A percentile compares a stretch with the other conserved stretches of the same genome.
These are phyloP conservation scores for Corydoras sp. DNA, from an alignment of 2,113 vertebrate genomes.

Conservation along the genomic window DNA sequence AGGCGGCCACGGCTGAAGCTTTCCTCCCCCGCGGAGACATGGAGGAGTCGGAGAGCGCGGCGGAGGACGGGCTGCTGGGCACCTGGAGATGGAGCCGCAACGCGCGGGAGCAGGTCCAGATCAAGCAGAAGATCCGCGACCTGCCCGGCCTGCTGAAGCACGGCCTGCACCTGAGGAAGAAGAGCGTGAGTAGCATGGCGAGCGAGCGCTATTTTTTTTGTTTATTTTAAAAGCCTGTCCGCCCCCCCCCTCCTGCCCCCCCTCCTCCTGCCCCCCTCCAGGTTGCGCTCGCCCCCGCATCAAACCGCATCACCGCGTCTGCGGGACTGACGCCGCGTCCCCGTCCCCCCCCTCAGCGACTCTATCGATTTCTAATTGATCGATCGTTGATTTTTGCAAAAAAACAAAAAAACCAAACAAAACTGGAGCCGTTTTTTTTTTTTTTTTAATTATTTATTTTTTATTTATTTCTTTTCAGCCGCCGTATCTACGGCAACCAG, in stretches of 20 bases:
- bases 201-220: background rate
- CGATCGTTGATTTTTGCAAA: too few species aligned
- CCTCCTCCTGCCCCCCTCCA: too few species aligned
- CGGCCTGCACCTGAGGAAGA: conserved; percentile 89
- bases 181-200: conserved; percentile 68
- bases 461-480: conserved; percentile 27
- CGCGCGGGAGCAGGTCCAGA: conserved; percentile 76
- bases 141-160: conserved; percentile 86
- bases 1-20: conserved; percentile 5
- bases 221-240: too few species aligned
- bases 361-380: too few species aligned
- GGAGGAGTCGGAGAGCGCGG: conserved; percentile 68
- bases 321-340: background rate
- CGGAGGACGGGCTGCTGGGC: conserved; percentile 71
- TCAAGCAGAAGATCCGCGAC: conserved; percentile 86
- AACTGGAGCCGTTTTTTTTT: too few species aligned
- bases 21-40: conserved; percentile 45
- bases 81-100: conserved; percentile 72
- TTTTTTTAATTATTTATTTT: too few species aligned
- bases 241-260: too few species aligned
- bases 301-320: background rate
- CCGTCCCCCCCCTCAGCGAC: too few species aligned
- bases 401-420: too few species aligned
- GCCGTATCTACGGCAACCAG: conserved; percentile 46
- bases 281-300: background rate